Evolutionary conservation across 2,888 invertebrate species (phyloP), one percentile per base, ranked within the genome.

Genomic region (Hanleya hanleyi): DNA sequence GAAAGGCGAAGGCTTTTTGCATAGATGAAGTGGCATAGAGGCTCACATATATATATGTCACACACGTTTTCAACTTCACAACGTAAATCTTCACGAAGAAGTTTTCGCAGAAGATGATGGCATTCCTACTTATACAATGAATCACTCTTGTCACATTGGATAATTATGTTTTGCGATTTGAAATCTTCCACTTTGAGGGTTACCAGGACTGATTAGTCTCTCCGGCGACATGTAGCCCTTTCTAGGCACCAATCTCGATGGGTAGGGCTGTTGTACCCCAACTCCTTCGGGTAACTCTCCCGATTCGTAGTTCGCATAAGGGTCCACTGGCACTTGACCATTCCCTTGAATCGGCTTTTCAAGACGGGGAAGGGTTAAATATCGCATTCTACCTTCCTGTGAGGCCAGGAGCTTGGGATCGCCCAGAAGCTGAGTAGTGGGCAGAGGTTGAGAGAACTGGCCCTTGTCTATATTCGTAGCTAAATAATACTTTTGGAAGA

Each of bases 401-500:
- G 57, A 32, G 12, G 29, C 29, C 57, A 57, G 15, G 26, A 57
- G 9, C 29, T 57, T 57, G 26, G 57, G 57, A 26, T 57, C 57
- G 26, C 29, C 57, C 26, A 57, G 9, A 29, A 57, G 15, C 57
- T 57, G 57, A 26, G 18, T 57, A 32, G 29, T 26, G 15, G 57
- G 57, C 26, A 57, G 4, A 29, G 57, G 29, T 32, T 22, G 57
- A 18, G 26, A 22, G 32, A 29, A 57, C 1, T 22, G 57, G 29
- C 57, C 29, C 32, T 57, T 57, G 15, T 57, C 57, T 15, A 29
- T 22, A 57, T 15, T 57, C 15, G 15, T 57, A 32, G 57, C 22
- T 12, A 57, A 32, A 29, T 57, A 57, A 57, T 57, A 57, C 57
- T 57, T 57, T 57, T 57, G 22, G 29, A 57, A 57, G 57, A 57